Base-by-base conservation (phyloP, 2,797 vertebrate species). In the Sebastes aleutianus region DNA sequence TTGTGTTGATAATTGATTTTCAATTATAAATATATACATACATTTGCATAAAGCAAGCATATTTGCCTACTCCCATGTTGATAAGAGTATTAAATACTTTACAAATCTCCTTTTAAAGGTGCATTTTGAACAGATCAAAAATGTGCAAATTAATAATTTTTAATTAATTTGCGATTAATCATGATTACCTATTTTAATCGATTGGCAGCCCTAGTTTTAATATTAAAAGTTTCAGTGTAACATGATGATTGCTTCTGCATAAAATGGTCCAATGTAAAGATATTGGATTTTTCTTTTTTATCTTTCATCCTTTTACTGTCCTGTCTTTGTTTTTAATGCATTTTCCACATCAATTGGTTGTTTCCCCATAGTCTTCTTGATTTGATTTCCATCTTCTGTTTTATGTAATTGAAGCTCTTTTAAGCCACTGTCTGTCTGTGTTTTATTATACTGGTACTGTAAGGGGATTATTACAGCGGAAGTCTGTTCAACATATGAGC, bases 61-160 rank as follows among this genome's bases (percentile, higher is more conserved):
- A 50, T 50, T 20, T 20, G 47, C 8, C 47, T 18, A 4, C 1
- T 50, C 47, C 18, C 47, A 50, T 50, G 47, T 20, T 50, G 47
- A 50, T 50, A 50, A 50, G 18, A 50, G 47, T 8, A 0, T 50
- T 50, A 50, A 20, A 50, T 50, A 50, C 16, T 50, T 50, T 4
- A 50, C 3, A 50, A 50, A 50, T 50, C 47, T 20, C 8, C 18
- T 20, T 20, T 50, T 4, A 50, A 50, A 18, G 18, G 18, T 20
- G 3, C 18, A 50, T 50, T 50, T 1, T 0, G 43, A 50, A 50
- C 16, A 50, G 43, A 50, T 43, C 0, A 20, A 18, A 50, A 50
- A 47, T 47, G 7, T 47, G 43, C 6, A 16, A 43, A 43, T 43
- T 16, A 43, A 43, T 0, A 0, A 1, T 0, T 1, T 16, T 8